Percentiles rank a stretch among this genome's conserved stretches.
These are phyloP conservation scores for Cisticola juncidis DNA, from an alignment of 2,113 vertebrate species.

Conservation along the genomic window DNA sequence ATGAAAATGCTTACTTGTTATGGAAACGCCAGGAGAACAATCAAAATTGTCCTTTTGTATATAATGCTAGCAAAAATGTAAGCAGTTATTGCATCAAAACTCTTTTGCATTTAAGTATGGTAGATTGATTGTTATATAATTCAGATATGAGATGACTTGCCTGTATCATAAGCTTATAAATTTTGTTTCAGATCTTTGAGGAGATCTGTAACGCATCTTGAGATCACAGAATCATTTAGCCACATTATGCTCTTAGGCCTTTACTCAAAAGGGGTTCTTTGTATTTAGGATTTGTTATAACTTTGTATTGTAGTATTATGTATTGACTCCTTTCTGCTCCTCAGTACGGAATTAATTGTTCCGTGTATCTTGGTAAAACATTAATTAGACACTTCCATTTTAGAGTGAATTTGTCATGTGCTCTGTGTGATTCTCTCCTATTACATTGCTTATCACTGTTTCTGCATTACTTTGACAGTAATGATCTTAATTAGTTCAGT, in stretches of 20 bases:
- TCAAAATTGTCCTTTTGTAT: neutral
- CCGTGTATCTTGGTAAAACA: neutral
- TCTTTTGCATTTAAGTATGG: neutral
- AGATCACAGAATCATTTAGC: neutral
- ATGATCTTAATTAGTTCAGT: neutral
- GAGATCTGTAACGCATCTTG: neutral
- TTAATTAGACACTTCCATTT: neutral
- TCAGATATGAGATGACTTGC: neutral
- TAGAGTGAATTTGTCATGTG: neutral
- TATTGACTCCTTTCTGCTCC: neutral
- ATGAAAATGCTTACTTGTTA: neutral
- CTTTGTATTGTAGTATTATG: neutral
- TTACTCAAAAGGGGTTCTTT: neutral
- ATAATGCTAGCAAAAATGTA: neutral
- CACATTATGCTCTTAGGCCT: neutral
- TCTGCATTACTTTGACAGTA: neutral
- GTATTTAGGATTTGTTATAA: neutral
- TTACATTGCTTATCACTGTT: neutral
- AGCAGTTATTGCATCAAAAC: neutral
- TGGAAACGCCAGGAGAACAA: neutral
- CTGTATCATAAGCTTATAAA: neutral
- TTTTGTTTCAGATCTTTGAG: neutral
- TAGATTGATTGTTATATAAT: neutral
- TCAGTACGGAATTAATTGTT: neutral
- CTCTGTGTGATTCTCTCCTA: neutral